phyloP scores from a whole-genome alignment of 2,888 invertebrate species.

The Temnothorax rugatulus region DNA sequence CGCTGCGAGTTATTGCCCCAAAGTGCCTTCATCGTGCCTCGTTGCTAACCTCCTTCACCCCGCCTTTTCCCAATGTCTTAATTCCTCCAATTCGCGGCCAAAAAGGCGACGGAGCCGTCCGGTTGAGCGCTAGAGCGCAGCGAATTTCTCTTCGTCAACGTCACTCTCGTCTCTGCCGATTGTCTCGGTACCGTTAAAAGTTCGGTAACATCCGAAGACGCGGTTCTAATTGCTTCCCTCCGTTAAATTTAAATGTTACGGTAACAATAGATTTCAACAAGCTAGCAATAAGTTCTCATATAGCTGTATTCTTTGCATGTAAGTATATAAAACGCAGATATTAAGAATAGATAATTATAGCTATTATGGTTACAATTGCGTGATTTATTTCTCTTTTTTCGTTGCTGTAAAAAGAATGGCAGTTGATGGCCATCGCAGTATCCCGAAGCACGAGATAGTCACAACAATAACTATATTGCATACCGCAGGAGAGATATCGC shows the following conservation, averaged over 20 bases:
- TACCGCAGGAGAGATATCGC: slow-evolving; percentile 54
- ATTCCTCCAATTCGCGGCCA: slow-evolving; percentile 79
- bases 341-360: no score
- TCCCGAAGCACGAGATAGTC: slow-evolving; percentile 60
- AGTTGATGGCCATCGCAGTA: slow-evolving; percentile 41
- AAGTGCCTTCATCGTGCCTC: slow-evolving; percentile 65
- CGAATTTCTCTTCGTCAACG: slow-evolving; percentile 37
- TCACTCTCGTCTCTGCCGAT: slow-evolving; percentile 23
- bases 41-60: slow-evolving; percentile 50
- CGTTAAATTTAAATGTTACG: neutral
- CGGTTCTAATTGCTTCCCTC: neutral
- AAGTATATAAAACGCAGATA: no score
- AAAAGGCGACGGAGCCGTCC: slow-evolving; percentile 74
- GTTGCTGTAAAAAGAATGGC: neutral
- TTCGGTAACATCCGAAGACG: neutral
- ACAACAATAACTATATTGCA: slow-evolving; percentile 71
- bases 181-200: slow-evolving; percentile 6
- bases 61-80: slow-evolving; percentile 71
- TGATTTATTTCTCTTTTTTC: slow-evolving; percentile 3
- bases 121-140: slow-evolving; percentile 55
- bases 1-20: slow-evolving; percentile 80
- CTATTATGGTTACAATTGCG: neutral
- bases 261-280: neutral
- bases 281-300: neutral
- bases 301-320: neutral